Evolutionary conservation across 2,113 vertebrate genomes (phyloP).

Genomic region (Semnornis frantzii): DNA sequence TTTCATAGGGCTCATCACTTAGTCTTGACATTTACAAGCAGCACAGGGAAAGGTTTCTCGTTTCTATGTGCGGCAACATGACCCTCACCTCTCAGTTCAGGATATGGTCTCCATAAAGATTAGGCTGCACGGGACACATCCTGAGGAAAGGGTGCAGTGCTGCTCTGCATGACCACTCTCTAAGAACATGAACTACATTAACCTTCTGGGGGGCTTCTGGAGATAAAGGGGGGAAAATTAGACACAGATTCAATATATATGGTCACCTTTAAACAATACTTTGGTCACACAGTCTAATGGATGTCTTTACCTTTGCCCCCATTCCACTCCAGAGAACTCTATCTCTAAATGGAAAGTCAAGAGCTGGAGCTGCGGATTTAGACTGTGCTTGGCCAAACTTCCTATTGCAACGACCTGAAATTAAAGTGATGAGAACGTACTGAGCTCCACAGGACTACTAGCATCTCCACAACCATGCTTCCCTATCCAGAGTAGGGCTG

Average conservation of each 20-base stretch:
- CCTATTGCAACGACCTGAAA: background rate
- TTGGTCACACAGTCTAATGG: background rate
- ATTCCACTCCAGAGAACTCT: background rate
- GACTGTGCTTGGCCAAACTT: background rate
- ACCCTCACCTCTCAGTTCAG: slow-evolving; percentile 49
- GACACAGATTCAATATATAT: background rate
- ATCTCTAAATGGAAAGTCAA: background rate
- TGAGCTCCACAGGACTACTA: background rate
- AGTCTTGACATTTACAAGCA: slow-evolving; percentile 55
- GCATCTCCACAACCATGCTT: background rate
- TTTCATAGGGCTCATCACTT: slow-evolving; percentile 49
- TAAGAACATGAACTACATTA: background rate
- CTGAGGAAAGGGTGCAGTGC: slow-evolving; percentile 75
- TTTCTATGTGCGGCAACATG: slow-evolving; percentile 22
- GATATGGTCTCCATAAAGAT: slow-evolving; percentile 35
- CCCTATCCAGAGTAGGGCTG: background rate
- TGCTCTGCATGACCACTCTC: background rate
- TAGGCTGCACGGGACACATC: slow-evolving; percentile 43
- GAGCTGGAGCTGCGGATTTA: background rate
- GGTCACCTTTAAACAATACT: background rate
- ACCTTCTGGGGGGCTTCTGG: background rate
- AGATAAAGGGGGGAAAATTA: background rate
- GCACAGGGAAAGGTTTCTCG: slow-evolving; percentile 16
- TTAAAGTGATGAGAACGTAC: background rate
- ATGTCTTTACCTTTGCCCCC: background rate